Base-by-base conservation (phyloP, 2,888 invertebrate species). In the Arge pagana region DNA sequence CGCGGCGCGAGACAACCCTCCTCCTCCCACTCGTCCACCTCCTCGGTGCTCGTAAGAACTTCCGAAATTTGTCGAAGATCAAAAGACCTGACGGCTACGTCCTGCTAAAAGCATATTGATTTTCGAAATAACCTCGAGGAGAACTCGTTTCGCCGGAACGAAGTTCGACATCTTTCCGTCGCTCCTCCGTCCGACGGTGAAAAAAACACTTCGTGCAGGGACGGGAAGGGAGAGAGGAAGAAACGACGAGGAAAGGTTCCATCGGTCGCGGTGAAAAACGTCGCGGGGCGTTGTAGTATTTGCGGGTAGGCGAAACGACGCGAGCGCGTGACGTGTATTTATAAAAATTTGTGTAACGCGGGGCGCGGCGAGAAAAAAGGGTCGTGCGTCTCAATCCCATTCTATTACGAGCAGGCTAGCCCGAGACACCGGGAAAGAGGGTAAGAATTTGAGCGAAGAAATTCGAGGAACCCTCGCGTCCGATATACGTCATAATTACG, bases 401-500 rank as follows among this genome's bases (percentile, higher is more conserved):
- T 55, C 39, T 55, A 55, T 62, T 59, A 55, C 57, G 28, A 48
- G 8, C 24, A 31, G 28, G 35, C 18, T n/a, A 36, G 24, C 3
- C 48, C 39, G 42, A 33, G 52, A 31, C 26, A 24, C 16, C 13
- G 21, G 11, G 15, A 50, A 41, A 48, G 18, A 23, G 4, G 10
- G n/a, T 35, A 28, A 49, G 21, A 21, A 28, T 19, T 53, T 50
- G 30, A 50, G 39, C 26, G 45, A 55, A 54, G 28, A 52, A 55
- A 54, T 55, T 54, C 33, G 23, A 55, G 21, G 16, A 35, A 48
- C 24, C 54, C 45, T 33, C 11, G 19, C 49, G 31, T 49, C 53
- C 56, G 53, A 52, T 57, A 61, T 61, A 42, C 15, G 50, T 65
- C 66, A 66, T 63, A 65, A 65, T 65, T 66, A 65, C 57, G 59